These are phyloP conservation scores for Acrobasis consociella DNA, from an alignment of 2,888 invertebrate genomes.

Conservation along the genomic window DNA sequence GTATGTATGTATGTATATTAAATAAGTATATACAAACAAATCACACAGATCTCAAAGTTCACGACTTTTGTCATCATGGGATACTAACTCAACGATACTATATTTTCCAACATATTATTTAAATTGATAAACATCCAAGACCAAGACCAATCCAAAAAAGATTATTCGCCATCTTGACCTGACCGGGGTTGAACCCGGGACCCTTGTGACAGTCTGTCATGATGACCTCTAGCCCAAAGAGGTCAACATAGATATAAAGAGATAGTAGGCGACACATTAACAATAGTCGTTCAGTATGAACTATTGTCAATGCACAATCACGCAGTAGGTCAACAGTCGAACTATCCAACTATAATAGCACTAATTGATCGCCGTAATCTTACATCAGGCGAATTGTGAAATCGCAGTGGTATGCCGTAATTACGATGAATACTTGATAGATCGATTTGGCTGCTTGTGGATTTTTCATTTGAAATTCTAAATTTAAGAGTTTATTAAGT, in stretches of 20 bases:
- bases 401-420: background rate
- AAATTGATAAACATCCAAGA: background rate
- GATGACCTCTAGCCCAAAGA: no score
- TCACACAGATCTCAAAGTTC: no score
- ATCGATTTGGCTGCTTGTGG: background rate
- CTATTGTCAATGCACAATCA: slow-evolving; percentile 18
- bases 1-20: no score
- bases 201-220: no score
- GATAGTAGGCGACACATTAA: slow-evolving; percentile 2
- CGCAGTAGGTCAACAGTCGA: slow-evolving; percentile 21
- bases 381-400: slow-evolving; percentile 23
- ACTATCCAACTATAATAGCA: slow-evolving; percentile 21
- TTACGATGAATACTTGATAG: background rate
- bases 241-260: background rate
- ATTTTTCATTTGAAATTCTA: background rate
- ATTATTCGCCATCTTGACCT: background rate
- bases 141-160: background rate
- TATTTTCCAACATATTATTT: no score
- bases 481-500: no score
- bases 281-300: slow-evolving; percentile 7
- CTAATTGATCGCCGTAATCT: slow-evolving; percentile 32
- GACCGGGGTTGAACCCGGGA: background rate
- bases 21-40: no score
- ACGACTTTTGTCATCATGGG: no score
- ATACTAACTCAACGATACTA: no score